Conservation (phyloP, 2,113 vertebrate species). For the Ptychochromis oligacanthus region DNA sequence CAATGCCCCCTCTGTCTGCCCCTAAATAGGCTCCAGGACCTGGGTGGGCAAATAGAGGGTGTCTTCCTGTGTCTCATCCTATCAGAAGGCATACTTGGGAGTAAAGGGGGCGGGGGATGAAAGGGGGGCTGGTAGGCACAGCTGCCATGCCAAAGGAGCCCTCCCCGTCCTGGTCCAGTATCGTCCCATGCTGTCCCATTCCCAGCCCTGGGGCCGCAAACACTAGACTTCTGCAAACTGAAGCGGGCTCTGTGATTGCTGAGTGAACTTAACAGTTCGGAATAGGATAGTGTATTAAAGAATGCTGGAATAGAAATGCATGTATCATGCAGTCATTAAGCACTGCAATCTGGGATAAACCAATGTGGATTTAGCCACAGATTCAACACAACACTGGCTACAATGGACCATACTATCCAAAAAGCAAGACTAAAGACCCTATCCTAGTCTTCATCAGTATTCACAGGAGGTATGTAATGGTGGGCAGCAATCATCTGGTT, state of each 20-base stretch:
- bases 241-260: slow-evolving; percentile 31
- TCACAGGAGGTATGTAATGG: slow-evolving; percentile 62
- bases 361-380: slow-evolving; percentile 4
- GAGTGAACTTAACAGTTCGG: slow-evolving; percentile 10
- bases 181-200: slow-evolving; percentile 74
- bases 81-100: slow-evolving; percentile 56
- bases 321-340: neutral
- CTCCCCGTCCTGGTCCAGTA: slow-evolving; percentile 61
- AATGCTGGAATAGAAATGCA: slow-evolving; percentile 8
- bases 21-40: slow-evolving; percentile 41
- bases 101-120: slow-evolving; percentile 33
- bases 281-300: slow-evolving; percentile 5
- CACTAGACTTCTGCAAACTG: slow-evolving; percentile 43
- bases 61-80: slow-evolving; percentile 67
- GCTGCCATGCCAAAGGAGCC: slow-evolving; percentile 68
- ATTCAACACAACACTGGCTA: neutral
- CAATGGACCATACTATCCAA: slow-evolving; percentile 41
- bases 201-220: slow-evolving; percentile 53
- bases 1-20: slow-evolving; percentile 77
- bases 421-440: slow-evolving; percentile 36
- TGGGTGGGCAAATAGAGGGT: slow-evolving; percentile 47
- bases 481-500: neutral
- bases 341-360: neutral
- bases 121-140: slow-evolving; percentile 51
- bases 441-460: slow-evolving; percentile 28